Evolutionary conservation across 1,140 invertebrate species (phyloP), one percentile per base, ranked within the genome.

Genomic region (Scaptomyza pallida): DNA sequence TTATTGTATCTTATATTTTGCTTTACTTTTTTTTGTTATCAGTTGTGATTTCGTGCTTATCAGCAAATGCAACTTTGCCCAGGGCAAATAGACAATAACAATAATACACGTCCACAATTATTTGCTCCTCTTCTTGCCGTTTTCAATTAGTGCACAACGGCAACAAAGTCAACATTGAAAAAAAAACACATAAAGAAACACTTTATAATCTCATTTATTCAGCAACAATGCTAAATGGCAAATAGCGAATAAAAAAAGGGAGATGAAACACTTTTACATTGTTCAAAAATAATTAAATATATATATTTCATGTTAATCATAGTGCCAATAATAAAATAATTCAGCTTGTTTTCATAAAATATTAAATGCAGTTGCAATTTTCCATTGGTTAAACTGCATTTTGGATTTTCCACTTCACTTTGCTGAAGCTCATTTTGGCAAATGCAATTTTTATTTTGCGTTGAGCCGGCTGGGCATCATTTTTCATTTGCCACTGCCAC

Each of bases 31-130:
- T 30, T 35, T 54, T 69, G 75, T 81, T 81, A 81, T 81, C 78
- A 77, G 78, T 78, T 75, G 72, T 72, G 77, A 79, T 79, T 79
- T 75, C 23, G 60, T 70, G 74, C 78, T 82, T 81, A 81, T 81
- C 78, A 47, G 78, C 59, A 64, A 82, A 76, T 82, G 74, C 74
- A 81, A 81, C 63, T 81, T 81, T 76, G 35, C 43, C 43, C 43
- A 40, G 40, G 12, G 65, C 45, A 73, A 73, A 73, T 69, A 69
- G 56, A 41, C 30, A 41, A 13, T 30, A 26, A 26, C n/a, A n/a
- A n/a, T 21, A 44, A 37, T 47, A 68, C 35, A 57, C 45, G 16
- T 26, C 60, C 54, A 50, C 23, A 61, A 37, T 72, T 72, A 71
- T 71, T 71, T 65, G 30, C 51, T 72, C n/a, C 51, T 72, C n/a